phyloP scores from a whole-genome alignment of 2,888 invertebrate species.

The Sphaeridia pumilis region DNA sequence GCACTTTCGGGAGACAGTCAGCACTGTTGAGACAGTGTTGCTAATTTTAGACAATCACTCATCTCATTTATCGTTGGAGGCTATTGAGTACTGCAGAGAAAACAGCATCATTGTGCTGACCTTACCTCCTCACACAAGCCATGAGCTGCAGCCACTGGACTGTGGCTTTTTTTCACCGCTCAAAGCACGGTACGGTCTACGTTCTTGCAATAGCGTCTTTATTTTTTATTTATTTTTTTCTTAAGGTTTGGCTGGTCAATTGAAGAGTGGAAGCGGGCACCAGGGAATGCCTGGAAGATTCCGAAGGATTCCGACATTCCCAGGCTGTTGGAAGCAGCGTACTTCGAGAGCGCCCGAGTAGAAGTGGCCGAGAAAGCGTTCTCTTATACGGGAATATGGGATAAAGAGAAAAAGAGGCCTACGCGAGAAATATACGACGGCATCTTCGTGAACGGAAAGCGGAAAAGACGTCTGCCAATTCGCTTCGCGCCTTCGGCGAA shows the following conservation, averaged over 20 bases:
- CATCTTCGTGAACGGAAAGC: too few relatives aligned
- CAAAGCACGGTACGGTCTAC: neutral
- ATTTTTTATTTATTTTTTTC: too few relatives aligned
- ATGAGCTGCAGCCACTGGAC: slow-evolving; percentile 14
- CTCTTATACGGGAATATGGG: slow-evolving; percentile 10
- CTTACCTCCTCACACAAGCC: slow-evolving; percentile 14
- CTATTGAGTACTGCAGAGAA: neutral
- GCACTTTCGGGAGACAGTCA: slow-evolving; percentile 1
- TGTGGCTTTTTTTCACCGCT: slow-evolving; percentile 10
- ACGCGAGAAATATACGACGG: too few relatives aligned
- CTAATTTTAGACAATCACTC: slow-evolving; percentile 11
- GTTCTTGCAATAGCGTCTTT: neutral
- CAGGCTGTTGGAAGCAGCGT: neutral
- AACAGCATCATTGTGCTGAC: slow-evolving; percentile 10
- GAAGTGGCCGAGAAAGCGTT: neutral
- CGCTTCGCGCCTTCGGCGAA: too few relatives aligned
- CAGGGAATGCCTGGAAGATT: neutral
- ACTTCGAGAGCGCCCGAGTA: neutral
- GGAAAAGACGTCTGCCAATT: too few relatives aligned
- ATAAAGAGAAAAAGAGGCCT: neutral
- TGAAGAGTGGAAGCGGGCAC: neutral
- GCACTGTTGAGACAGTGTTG: neutral
- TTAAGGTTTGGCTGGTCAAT: too few relatives aligned
- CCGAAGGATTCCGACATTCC: too few relatives aligned
- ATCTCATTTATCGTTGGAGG: neutral